Base-by-base conservation (phyloP, 2,888 invertebrate genomes). In the Sabatieria punctata region DNA sequence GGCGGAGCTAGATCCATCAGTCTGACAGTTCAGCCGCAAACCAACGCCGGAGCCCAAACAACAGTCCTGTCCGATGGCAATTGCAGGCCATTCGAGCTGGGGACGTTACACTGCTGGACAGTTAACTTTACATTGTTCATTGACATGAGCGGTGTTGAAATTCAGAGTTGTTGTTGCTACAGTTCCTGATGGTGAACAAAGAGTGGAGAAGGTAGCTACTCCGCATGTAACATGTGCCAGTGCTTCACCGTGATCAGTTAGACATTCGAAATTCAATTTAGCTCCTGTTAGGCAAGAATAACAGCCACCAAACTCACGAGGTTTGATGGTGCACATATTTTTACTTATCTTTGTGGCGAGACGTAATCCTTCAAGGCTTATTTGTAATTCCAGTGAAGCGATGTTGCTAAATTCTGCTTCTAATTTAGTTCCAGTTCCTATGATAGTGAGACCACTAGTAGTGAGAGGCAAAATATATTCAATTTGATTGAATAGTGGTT, bases 231-330 rank as follows among this genome's bases (percentile, higher is more conserved):
- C 33, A 33, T 33, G 33, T 33, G 33, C 33, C n/a, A 33, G n/a
- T n/a, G 33, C 33, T n/a, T 33, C 33, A 11, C 33, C 33, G 33
- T 33, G 33, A n/a, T 49, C 26, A 1, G 49, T 49, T 1, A 2
- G 13, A 33, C 49, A 49, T 21, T 13, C 24, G 22, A 24, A 49
- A 1, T 41, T 21, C 21, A 49, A 19, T 8, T 36, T 25, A 1
- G 49, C 49, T 1, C 46, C 48, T 2, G 37, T 26, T 13, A 26
- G 25, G 18, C 48, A 45, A 18, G 15, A 15, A 21, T 30, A 47
- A n/a, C 47, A 47, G 19, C 48, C 48, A 15, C 23, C 13, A 6
- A 48, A 13, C 11, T 18, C 8, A 8, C 19, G 33, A 13, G 33
- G 13, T 33, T 33, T 33, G n/a, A 33, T 33, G 11, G 33, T 33